A percentile compares a stretch with the other conserved stretches of the same genome.
Conservation (phyloP, 2,888 invertebrate genomes). For the Ectobius pallidus region DNA sequence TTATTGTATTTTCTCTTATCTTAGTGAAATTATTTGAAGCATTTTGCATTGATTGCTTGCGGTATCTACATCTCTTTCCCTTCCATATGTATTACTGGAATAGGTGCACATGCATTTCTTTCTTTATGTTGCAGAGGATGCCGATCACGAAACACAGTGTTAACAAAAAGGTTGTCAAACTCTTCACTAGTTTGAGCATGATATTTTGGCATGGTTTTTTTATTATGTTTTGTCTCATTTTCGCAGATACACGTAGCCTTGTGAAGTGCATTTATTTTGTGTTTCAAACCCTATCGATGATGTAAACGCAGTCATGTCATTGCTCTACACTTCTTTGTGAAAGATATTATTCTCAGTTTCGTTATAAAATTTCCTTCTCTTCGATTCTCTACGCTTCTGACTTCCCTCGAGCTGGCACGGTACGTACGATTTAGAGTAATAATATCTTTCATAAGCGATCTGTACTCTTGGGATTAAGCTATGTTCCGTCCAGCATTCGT, state of each 20-base stretch:
- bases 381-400: too few species aligned
- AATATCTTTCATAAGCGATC: too few species aligned
- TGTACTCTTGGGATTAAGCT: too few species aligned
- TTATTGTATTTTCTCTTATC: too few species aligned
- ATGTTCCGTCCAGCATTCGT: too few species aligned
- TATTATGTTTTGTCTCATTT: not conserved
- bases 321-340: too few species aligned
- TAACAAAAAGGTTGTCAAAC: not conserved
- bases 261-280: not conserved
- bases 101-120: not conserved
- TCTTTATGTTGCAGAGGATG: constrained; percentile 8
- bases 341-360: too few species aligned
- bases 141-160: not conserved
- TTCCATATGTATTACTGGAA: not conserved
- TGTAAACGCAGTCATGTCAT: too few species aligned
- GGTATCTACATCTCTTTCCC: not conserved
- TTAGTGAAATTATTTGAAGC: not conserved
- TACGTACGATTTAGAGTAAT: too few species aligned
- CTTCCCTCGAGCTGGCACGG: too few species aligned
- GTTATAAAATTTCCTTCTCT: too few species aligned
- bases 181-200: not conserved
- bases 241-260: not conserved
- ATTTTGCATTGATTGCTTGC: not conserved
- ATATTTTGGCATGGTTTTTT: not conserved
- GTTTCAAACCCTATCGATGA: too few species aligned